phyloP scores from a whole-genome alignment of 2,888 invertebrate species.

The Nasonia oneida region DNA sequence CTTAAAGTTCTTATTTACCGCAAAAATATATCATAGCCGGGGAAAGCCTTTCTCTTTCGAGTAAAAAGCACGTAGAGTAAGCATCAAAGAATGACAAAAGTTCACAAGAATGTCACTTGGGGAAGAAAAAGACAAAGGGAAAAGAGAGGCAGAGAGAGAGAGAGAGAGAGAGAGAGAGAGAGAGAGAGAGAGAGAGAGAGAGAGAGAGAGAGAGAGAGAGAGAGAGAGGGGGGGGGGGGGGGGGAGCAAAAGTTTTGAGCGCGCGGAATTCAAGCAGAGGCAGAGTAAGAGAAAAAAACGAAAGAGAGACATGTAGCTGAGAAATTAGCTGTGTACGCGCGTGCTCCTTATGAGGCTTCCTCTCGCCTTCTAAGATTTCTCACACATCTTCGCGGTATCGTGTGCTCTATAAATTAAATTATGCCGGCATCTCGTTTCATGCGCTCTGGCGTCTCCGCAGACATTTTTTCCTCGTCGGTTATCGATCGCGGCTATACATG shows the following conservation, averaged over 20 bases:
- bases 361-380: slow-evolving; percentile 46
- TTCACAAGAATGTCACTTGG: slow-evolving; percentile 37
- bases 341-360: slow-evolving; percentile 9
- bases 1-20: slow-evolving; percentile 1
- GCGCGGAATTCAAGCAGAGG: slow-evolving; percentile 2
- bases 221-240: neutral
- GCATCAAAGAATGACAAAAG: slow-evolving; percentile 45
- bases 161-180: neutral
- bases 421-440: slow-evolving; percentile 39
- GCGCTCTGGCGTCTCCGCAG: neutral
- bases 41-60: neutral
- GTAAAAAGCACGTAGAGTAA: neutral
- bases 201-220: neutral
- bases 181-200: neutral
- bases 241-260: slow-evolving; percentile 20
- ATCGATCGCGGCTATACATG: slow-evolving; percentile 30
- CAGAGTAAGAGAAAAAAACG: neutral
- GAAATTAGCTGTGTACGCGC: slow-evolving; percentile 31
- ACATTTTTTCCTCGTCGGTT: slow-evolving; percentile 25
- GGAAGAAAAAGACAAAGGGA: neutral
- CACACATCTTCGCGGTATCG: slow-evolving; percentile 16
- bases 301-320: neutral
- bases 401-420: slow-evolving; percentile 52
- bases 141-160: neutral
- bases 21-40: neutral